Conservation (phyloP, 2,113 vertebrate genomes). For the Gnathonemus longibarbis region DNA sequence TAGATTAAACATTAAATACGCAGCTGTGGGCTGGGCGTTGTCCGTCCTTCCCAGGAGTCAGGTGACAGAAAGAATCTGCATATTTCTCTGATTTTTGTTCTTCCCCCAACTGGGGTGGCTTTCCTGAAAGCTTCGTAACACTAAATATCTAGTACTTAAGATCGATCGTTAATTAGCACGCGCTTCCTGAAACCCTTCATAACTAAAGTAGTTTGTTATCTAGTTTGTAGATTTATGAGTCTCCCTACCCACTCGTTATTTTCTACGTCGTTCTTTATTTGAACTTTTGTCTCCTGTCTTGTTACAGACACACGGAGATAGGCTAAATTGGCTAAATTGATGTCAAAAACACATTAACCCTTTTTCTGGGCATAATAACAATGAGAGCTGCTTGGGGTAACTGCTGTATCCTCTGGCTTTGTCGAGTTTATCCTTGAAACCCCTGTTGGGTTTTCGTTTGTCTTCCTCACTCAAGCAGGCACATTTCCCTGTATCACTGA, state of each 20-base stretch:
- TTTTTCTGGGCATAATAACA: not conserved
- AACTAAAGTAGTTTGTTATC: too few species aligned
- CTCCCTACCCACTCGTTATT: too few species aligned
- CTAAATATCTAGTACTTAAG: too few species aligned
- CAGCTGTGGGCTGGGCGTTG: not conserved
- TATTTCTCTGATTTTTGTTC: not conserved
- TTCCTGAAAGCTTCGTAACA: too few species aligned
- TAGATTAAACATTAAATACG: not conserved
- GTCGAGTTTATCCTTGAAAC: conserved; percentile 2
- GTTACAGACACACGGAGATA: too few species aligned
- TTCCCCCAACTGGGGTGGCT: not conserved
- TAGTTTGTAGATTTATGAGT: too few species aligned
- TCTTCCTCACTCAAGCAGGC: not conserved
- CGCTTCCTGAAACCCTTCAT: too few species aligned
- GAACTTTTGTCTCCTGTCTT: too few species aligned
- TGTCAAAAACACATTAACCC: too few species aligned
- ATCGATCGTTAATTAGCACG: too few species aligned
- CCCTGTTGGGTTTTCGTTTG: not conserved
- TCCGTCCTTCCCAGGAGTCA: not conserved
- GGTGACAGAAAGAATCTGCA: not conserved
- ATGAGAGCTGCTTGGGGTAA: not conserved
- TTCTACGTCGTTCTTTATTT: too few species aligned
- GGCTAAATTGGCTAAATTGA: too few species aligned
- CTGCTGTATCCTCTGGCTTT: conserved; percentile 4
- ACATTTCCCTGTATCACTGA: not conserved